Evolutionary conservation across 1,140 invertebrate genomes (phyloP), one percentile per base, ranked within the genome.

Genomic region (Dendroctonus valens): DNA sequence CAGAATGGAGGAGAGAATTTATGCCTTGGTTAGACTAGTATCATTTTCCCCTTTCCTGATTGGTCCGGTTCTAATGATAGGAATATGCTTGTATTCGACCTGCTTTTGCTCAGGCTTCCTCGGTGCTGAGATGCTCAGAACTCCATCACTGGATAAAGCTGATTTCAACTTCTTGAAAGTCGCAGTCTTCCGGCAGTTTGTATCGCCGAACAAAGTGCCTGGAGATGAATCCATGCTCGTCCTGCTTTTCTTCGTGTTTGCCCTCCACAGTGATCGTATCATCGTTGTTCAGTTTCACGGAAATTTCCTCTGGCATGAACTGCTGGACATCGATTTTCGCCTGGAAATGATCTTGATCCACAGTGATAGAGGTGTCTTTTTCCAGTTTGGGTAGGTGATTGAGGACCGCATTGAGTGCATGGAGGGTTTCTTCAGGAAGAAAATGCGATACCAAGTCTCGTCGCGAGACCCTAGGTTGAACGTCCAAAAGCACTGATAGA

Each of bases 201-300:
- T 48, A 41, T 15, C 50, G 26, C 58, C 57, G 44, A 41, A 42
- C 57, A 53, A 48, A 60, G 63, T 54, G 55, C 44, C 40, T 50
- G 44, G 64, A 60, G n/a, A 60, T 38, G 15, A n/a, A 41, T 26
- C 42, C 41, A 50, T 60, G 42, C 39, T 59, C 46, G 40, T 48
- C 51, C 46, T 37, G 7, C 38, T 59, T 9, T 37, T 48, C 63
- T 69, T 91, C 88, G 71, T 91, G 89, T 72, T 89, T 88, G 2
- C 84, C 89, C 74, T 86, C 83, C 11, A 92, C 82, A 3, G 87
- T 80, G 7, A 92, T 81, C 40, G 78, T 81, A 42, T 85, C 82
- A 72, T 89, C 87, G 11, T 44, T 84, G 5, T 81, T 75, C 0
- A 83, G 83, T 71, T 85, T 86, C 2, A 88, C 84, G 39, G 77